These are phyloP conservation scores for Pteruthius melanotis DNA, from an alignment of 2,113 vertebrate genomes.

Conservation along the genomic window DNA sequence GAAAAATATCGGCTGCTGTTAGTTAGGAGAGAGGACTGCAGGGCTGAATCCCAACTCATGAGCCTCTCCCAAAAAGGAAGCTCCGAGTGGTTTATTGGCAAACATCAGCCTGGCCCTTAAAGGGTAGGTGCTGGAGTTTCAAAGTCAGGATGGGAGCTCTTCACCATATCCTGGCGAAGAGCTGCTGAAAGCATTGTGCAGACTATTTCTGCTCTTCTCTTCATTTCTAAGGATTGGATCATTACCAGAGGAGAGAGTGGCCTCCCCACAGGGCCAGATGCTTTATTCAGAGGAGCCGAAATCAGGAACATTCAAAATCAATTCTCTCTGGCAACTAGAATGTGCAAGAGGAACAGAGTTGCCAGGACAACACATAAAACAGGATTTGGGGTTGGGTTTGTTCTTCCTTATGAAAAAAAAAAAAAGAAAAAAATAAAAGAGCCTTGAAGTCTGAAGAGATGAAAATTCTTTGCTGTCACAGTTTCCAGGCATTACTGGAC, in stretches of 20 bases:
- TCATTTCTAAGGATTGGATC: slow-evolving; percentile 7
- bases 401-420: background rate
- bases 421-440: background rate
- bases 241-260: background rate
- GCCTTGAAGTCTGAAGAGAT: slow-evolving; percentile 3
- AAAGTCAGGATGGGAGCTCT: background rate
- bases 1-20: background rate
- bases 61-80: background rate
- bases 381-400: slow-evolving; percentile 1
- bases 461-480: slow-evolving; percentile 21
- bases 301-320: slow-evolving; percentile 27
- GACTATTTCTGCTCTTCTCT: background rate
- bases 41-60: background rate
- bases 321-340: slow-evolving; percentile 57
- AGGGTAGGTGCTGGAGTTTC: background rate
- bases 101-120: background rate
- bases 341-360: slow-evolving; percentile 33
- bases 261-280: slow-evolving; percentile 35
- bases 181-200: background rate
- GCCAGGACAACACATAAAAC: slow-evolving; percentile 60
- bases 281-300: slow-evolving; percentile 31
- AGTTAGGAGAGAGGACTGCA: background rate
- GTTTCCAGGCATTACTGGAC: background rate
- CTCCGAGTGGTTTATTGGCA: background rate
- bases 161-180: background rate